Evolutionary conservation across 2,113 vertebrate genomes (phyloP).

Genomic region (Gobio gobio): DNA sequence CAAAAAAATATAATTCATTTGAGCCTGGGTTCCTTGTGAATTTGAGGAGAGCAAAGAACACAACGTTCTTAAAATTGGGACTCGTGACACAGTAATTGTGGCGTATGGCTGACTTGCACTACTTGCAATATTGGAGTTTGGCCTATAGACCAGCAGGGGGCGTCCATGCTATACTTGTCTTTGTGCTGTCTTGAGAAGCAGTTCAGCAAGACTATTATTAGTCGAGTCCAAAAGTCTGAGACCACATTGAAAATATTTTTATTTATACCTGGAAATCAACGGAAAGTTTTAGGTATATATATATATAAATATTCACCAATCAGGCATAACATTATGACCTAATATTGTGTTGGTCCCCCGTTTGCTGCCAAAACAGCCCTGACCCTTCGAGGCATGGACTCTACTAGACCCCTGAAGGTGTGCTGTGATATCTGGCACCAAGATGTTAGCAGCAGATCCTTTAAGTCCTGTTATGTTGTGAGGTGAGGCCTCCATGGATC

Average conservation of each 20-base stretch:
- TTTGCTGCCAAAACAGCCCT: too few relatives aligned
- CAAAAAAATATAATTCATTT: neutral
- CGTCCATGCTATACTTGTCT: neutral
- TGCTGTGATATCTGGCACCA: too few relatives aligned
- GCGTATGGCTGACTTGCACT: neutral
- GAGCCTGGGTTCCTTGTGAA: neutral
- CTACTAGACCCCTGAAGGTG: too few relatives aligned
- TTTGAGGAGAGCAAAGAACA: neutral
- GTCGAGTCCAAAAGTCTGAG: too few relatives aligned
- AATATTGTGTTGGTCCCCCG: too few relatives aligned
- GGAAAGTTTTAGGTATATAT: neutral
- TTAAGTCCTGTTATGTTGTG: too few relatives aligned
- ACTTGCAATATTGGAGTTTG: neutral
- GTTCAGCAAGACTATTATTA: neutral
- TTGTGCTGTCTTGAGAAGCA: neutral
- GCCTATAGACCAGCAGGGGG: constrained; percentile 17
- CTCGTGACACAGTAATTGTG: neutral
- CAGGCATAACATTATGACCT: too few relatives aligned
- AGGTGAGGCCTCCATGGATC: too few relatives aligned
- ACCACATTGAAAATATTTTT: neutral
- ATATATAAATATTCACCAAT: too few relatives aligned
- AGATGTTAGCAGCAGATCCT: too few relatives aligned
- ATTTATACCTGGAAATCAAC: neutral
- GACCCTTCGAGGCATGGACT: too few relatives aligned
- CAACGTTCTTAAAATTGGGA: neutral